Conservation (phyloP, 2,888 invertebrate species). For the Leptopilina drosophilae region DNA sequence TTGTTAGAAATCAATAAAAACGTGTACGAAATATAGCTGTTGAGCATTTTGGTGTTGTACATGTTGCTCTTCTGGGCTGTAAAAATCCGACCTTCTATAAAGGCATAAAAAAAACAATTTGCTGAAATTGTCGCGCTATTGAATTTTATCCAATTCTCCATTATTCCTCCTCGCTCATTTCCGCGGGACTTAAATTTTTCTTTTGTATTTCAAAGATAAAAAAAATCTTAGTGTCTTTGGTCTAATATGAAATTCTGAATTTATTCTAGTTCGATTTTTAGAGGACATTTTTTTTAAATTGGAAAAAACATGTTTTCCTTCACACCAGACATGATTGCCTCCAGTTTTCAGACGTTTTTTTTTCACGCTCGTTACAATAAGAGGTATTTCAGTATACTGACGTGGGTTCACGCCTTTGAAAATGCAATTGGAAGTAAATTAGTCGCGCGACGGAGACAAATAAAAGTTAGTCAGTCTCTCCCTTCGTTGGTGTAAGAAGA, state of each 20-base stretch:
- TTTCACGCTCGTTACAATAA: conserved; percentile 33
- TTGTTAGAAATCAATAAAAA: conserved; percentile 36
- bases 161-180: not conserved
- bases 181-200: not conserved
- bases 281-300: not conserved
- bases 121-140: conserved; percentile 21
- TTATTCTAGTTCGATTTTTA: not conserved
- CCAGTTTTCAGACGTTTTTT: conserved; percentile 7
- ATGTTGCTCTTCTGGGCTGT: conserved; percentile 32
- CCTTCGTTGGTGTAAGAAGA: conserved; percentile 40
- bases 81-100: conserved; percentile 26
- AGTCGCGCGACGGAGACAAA: conserved; percentile 53
- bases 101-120: conserved; percentile 11
- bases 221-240: too few species aligned
- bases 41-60: conserved; percentile 24
- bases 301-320: conserved; percentile 24
- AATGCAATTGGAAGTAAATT: conserved; percentile 67
- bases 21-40: conserved; percentile 29
- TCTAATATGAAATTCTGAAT: too few species aligned
- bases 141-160: conserved; percentile 30
- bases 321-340: conserved; percentile 4
- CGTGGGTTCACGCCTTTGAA: conserved; percentile 52
- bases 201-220: too few species aligned
- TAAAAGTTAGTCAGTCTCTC: conserved; percentile 33
- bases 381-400: conserved; percentile 46